Evolutionary conservation across 2,113 vertebrate species (phyloP), one percentile per base, ranked within the genome.

Genomic region (Brienomyrus longianalis): DNA sequence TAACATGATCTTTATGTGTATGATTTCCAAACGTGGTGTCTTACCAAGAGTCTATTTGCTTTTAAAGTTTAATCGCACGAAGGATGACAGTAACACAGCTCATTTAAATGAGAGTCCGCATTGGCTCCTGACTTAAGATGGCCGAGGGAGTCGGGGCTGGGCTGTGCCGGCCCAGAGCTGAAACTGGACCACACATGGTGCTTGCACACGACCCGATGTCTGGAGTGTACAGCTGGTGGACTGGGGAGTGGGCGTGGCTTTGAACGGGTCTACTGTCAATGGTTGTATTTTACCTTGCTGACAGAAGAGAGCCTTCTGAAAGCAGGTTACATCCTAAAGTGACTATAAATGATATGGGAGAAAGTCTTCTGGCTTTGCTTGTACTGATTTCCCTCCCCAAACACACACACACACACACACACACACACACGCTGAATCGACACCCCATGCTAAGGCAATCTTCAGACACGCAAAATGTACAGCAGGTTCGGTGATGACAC

Each of bases 381-480:
- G 47, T 17, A 43, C 89, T 59, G 45, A 59, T 70, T n/a, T 11
- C 19, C 77, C 27, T 47, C 7, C 88, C n/a, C 21, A 88, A 83
- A 88, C 77, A 90, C 56, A 87, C 10, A 88, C 21, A 54, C 47
- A 90, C 23, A 84, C 54, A 54, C 70, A 89, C 39, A 50, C n/a
- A 47, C 0, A 35, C n/a, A 10, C 48, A 80, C 1, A 52, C 15
- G n/a, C 56, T n/a, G 21, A 62, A 23, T n/a, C 23, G n/a, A 54
- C 21, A 87, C n/a, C 8, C 50, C 85, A 80, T 5, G 15, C 35
- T 43, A 7, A 83, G 77, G n/a, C 62, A 31, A 66, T 23, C 3
- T 31, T 31, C 70, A 77, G 77, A 83, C 35, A 21, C 6, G 19
- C 15, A 15, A 23, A 39, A 83, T 8, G 8, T 4, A 83, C 43